A percentile compares a stretch with the other conserved stretches of the same genome.
These are phyloP conservation scores for Seladonia tumulorum DNA, from an alignment of 2,888 invertebrate genomes.

Conservation along the genomic window DNA sequence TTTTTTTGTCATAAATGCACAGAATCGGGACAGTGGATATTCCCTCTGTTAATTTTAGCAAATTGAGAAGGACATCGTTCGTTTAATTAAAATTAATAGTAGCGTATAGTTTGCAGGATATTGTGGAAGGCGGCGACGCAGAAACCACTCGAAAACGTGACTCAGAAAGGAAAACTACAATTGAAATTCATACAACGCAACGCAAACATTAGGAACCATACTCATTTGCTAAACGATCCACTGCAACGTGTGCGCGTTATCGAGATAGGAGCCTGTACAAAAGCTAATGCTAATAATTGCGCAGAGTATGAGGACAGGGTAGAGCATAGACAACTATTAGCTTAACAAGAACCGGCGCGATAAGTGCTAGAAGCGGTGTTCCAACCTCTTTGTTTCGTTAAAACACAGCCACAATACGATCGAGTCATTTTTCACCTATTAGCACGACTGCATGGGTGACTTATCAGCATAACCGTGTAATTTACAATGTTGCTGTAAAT, in stretches of 20 bases:
- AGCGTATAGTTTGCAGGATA: not conserved
- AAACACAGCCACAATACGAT: not conserved
- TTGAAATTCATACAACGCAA: not conserved
- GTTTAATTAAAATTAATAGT: not conserved
- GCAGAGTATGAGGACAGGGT: not conserved
- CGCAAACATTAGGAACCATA: not conserved
- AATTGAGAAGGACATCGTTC: not conserved
- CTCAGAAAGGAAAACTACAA: not conserved
- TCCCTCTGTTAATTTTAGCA: not conserved
- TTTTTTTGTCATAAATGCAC: too few relatives aligned
- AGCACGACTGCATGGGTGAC: not conserved
- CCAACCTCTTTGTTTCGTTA: not conserved
- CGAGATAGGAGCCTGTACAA: conserved; percentile 8
- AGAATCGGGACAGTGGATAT: not conserved
- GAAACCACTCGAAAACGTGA: not conserved
- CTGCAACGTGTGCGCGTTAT: not conserved
- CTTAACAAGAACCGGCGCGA: not conserved
- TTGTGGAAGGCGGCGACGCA: not conserved
- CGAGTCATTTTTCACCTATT: not conserved
- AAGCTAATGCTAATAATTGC: conserved; percentile 5
- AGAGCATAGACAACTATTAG: not conserved
- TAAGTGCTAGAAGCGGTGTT: conserved; percentile 6
- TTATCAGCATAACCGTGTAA: not conserved
- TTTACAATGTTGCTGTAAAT: not conserved
- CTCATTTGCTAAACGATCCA: not conserved